Evolutionary conservation across 2,888 invertebrate species (phyloP).

Genomic region (Idaea aversata): DNA sequence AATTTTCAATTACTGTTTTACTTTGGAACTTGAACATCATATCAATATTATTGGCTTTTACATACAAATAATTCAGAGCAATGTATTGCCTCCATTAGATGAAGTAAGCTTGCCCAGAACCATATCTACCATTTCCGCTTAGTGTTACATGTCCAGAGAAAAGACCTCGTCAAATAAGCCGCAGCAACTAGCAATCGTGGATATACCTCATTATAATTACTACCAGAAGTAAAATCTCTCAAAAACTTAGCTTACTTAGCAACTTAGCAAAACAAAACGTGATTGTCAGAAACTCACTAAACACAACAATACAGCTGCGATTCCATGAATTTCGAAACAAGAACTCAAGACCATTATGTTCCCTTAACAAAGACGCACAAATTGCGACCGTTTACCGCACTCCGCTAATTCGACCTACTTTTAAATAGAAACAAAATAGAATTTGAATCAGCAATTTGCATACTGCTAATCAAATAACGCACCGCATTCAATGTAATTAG

Average conservation of each 20-base stretch:
- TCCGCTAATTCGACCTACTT: constrained; percentile 37
- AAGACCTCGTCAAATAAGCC: too few species aligned
- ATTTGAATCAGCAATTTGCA: constrained; percentile 66
- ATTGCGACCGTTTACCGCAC: constrained; percentile 51
- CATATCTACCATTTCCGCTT: too few species aligned
- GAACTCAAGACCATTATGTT: constrained; percentile 21
- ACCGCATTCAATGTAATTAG: constrained; percentile 51
- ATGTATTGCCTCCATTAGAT: too few species aligned
- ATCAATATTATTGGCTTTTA: too few species aligned
- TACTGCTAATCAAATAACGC: constrained; percentile 53
- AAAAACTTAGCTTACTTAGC: too few species aligned
- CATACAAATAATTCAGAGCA: too few species aligned
- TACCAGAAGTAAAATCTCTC: background rate
- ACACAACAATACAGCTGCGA: background rate
- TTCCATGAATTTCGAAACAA: constrained; percentile 12
- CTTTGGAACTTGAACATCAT: too few species aligned
- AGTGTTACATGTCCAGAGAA: too few species aligned
- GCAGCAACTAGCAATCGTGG: too few species aligned
- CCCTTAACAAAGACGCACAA: constrained; percentile 40
- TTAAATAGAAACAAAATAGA: constrained; percentile 57
- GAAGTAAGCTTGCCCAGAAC: too few species aligned
- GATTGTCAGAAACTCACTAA: background rate
- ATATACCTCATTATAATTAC: background rate
- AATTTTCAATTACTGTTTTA: too few species aligned
- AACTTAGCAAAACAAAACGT: background rate